These are phyloP conservation scores for Petromus typicus DNA, from an alignment of 2,113 vertebrate genomes.

Conservation along the genomic window DNA sequence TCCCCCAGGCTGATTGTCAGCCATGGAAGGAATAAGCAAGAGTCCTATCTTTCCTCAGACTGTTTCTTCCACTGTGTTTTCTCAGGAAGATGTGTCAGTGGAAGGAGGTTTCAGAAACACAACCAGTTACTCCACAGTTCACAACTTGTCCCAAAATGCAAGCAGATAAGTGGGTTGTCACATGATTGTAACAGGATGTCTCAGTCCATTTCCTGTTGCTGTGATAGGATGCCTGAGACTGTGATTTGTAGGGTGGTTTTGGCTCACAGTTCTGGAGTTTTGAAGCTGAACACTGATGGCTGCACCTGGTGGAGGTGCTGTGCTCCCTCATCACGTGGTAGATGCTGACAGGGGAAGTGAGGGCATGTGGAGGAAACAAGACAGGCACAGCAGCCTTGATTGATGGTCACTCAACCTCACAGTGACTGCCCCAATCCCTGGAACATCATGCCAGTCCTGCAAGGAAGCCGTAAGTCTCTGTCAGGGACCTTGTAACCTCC, in stretches of 20 bases:
- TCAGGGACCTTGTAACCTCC: background rate
- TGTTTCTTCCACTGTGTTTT: background rate
- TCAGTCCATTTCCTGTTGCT: background rate
- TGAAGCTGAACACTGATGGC: background rate
- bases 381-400: background rate
- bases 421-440: background rate
- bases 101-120: background rate
- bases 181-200: background rate
- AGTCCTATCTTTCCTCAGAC: background rate
- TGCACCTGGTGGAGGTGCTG: background rate
- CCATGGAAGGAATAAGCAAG: rapidly evolving
- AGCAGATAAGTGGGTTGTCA: background rate
- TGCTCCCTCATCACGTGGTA: too few species aligned
- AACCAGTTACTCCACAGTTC: background rate
- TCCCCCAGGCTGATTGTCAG: background rate
- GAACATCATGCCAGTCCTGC: background rate
- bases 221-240: background rate
- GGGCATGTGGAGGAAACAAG: background rate
- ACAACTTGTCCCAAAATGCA: rapidly evolving
- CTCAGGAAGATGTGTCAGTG: background rate
- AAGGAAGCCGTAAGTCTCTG: background rate
- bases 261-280: background rate
- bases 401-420: too few species aligned
- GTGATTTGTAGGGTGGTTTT: background rate
- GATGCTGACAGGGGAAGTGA: background rate